These are phyloP conservation scores for Macrosteles quadrilineatus DNA, from an alignment of 1,140 invertebrate genomes.

Conservation along the genomic window DNA sequence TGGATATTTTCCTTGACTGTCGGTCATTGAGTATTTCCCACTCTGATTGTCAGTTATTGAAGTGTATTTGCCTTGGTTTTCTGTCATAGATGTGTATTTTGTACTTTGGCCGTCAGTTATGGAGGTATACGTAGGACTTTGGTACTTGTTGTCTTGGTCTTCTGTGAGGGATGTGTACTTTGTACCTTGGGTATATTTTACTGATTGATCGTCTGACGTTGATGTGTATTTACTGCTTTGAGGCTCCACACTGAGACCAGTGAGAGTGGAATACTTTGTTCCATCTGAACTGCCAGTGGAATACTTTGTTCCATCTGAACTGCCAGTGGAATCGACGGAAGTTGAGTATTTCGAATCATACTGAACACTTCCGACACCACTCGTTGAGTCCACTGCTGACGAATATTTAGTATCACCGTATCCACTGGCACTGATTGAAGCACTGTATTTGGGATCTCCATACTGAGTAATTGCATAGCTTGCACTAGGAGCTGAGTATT, in stretches of 20 bases:
- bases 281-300: conserved; percentile 43
- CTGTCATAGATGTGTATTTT: neutral
- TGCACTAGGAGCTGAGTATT: conserved; percentile 10
- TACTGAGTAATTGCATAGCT: conserved; percentile 4
- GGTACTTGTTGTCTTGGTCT: too few species aligned
- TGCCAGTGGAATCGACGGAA: conserved; percentile 38
- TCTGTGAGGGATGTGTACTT: conserved; percentile 5
- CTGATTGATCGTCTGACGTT: neutral
- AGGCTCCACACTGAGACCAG: conserved; percentile 20
- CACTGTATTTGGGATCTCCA: conserved; percentile 13
- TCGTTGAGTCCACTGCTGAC: conserved; percentile 6
- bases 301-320: conserved; percentile 47
- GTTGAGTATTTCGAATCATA: conserved; percentile 33
- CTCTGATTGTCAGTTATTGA: neutral
- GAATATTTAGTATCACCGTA: conserved; percentile 25
- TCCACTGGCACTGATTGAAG: neutral
- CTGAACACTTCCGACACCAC: neutral
- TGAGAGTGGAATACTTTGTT: conserved; percentile 26
- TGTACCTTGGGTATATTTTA: neutral
- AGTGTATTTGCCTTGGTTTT: conserved; percentile 3
- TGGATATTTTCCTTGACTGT: conserved; percentile 15
- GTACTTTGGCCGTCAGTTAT: too few species aligned
- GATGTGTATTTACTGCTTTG: conserved; percentile 24
- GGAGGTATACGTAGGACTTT: too few species aligned
- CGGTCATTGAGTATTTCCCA: conserved; percentile 1